Percentiles rank a stretch among this genome's conserved stretches.
Conservation (phyloP, 2,797 vertebrate species). For the Avahi laniger region DNA sequence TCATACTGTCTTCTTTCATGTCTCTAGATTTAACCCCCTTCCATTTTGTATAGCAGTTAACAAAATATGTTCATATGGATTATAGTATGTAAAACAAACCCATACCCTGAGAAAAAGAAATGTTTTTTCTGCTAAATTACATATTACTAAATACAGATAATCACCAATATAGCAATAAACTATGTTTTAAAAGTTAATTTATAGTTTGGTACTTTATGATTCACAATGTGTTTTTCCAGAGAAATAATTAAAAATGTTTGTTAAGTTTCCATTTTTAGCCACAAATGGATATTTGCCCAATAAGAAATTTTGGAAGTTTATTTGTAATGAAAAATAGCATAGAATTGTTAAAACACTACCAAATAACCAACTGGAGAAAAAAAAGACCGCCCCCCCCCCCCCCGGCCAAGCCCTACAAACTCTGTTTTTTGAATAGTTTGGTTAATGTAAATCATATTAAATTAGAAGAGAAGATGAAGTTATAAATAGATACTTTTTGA, state of each 20-base stretch:
- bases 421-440: not conserved
- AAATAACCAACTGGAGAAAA: not conserved
- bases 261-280: constrained; percentile 16
- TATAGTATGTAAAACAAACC: not conserved
- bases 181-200: constrained; percentile 1
- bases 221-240: constrained; percentile 1
- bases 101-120: not conserved
- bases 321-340: constrained; percentile 25
- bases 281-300: not conserved
- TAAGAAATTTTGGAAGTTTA: constrained; percentile 16
- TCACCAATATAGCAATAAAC: not conserved
- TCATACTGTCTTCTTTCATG: not conserved
- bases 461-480: not conserved
- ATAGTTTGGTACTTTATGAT: not conserved
- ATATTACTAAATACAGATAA: not conserved
- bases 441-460: constrained; percentile 28
- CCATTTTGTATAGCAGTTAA: not conserved
- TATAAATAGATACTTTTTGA: not conserved
- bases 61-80: not conserved
- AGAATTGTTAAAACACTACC: constrained; percentile 5
- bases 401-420: no score
- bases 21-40: not conserved
- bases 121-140: not conserved
- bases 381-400: not conserved
- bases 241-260: constrained; percentile 28